Conservation (phyloP, 2,888 invertebrate species). For the Rhagophthalmus giganteus region DNA sequence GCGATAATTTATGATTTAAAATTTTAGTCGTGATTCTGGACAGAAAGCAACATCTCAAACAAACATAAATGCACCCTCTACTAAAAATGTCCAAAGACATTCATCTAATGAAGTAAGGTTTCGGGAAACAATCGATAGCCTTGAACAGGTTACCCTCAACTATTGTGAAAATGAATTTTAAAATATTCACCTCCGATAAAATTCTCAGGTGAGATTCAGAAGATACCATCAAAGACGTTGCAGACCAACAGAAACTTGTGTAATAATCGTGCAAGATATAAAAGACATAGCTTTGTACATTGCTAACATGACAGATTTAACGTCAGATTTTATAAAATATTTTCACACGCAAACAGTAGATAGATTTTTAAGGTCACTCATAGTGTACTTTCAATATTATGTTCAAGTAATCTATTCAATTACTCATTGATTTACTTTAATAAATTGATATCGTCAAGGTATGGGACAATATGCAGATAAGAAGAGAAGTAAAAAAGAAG, state of each 20-base stretch:
- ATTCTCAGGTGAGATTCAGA: slow-evolving; percentile 61
- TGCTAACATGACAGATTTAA: slow-evolving; percentile 59
- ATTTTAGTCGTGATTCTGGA: slow-evolving; percentile 30
- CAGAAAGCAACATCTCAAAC: slow-evolving; percentile 18
- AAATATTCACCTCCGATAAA: no score
- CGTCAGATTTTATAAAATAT: slow-evolving; percentile 63
- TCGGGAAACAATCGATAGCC: slow-evolving; percentile 59
- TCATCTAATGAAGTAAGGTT: slow-evolving; percentile 58
- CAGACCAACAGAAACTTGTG: slow-evolving; percentile 58
- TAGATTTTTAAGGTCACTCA: slow-evolving; percentile 64
- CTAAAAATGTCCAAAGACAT: slow-evolving; percentile 45
- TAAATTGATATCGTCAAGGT: no score
- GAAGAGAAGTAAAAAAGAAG: slow-evolving; percentile 58
- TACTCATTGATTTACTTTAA: no score
- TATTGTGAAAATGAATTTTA: background rate
- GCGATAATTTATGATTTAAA: no score
- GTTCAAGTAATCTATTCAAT: slow-evolving; percentile 56
- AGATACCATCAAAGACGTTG: slow-evolving; percentile 63
- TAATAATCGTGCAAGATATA: slow-evolving; percentile 64
- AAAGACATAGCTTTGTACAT: slow-evolving; percentile 64
- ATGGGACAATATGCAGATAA: slow-evolving; percentile 60
- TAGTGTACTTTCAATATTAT: slow-evolving; percentile 66
- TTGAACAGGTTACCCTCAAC: slow-evolving; percentile 55
- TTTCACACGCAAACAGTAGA: slow-evolving; percentile 64
- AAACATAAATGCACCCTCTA: slow-evolving; percentile 6